These are phyloP conservation scores for Leuciscus waleckii DNA, from an alignment of 2,797 vertebrate genomes.

Conservation along the genomic window DNA sequence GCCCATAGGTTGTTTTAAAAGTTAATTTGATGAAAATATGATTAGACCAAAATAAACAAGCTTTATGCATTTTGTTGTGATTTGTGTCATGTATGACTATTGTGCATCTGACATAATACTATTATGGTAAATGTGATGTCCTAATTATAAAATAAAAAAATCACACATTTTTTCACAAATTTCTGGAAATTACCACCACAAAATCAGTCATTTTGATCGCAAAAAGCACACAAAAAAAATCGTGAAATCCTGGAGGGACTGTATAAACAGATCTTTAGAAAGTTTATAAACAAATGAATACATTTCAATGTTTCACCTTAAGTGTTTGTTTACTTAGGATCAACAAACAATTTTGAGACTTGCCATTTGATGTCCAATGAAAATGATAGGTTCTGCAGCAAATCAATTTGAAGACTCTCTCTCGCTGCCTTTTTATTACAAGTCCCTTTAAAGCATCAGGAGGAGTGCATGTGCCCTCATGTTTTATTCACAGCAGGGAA, in stretches of 20 bases:
- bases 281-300: not conserved
- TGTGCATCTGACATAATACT: slow-evolving; percentile 10
- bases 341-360: not conserved
- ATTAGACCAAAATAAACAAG: not conserved
- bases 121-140: slow-evolving; percentile 5
- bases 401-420: not conserved
- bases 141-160: not conserved
- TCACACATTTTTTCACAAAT: slow-evolving; percentile 3
- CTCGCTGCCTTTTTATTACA: not conserved
- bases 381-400: not conserved
- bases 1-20: no score
- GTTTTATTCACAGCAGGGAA: slow-evolving; percentile 39
- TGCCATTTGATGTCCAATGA: not conserved
- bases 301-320: not conserved
- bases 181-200: slow-evolving; percentile 2
- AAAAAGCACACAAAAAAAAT: no score
- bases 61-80: not conserved
- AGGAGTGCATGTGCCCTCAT: slow-evolving; percentile 7
- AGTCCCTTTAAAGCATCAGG: not conserved
- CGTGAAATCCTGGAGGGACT: no score
- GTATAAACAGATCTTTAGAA: not conserved
- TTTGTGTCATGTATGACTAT: not conserved
- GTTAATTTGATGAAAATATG: no score
- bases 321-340: not conserved
- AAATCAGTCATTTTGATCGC: no score